Evolutionary conservation across 2,797 vertebrate species (phyloP).

Genomic region (Hozukius guyotensis): DNA sequence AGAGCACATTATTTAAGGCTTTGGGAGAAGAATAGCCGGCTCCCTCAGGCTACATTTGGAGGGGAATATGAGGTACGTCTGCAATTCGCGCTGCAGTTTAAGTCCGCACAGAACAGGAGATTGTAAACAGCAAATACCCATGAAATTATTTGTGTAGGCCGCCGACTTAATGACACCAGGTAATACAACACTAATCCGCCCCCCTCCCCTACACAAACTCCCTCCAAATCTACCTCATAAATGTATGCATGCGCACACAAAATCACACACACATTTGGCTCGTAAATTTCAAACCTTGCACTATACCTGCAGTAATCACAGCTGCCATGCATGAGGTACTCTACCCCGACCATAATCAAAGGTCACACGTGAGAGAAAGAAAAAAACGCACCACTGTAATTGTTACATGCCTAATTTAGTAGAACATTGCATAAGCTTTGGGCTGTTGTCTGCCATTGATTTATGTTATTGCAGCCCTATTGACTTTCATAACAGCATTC

Average conservation of each 20-base stretch:
- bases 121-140: slow-evolving; percentile 66
- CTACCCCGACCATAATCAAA: slow-evolving; percentile 70
- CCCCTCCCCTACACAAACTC: slow-evolving; percentile 7
- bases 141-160: slow-evolving; percentile 59
- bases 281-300: slow-evolving; percentile 60
- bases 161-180: slow-evolving; percentile 54
- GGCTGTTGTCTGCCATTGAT: slow-evolving; percentile 77
- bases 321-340: slow-evolving; percentile 61
- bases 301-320: slow-evolving; percentile 55
- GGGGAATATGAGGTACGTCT: slow-evolving; percentile 35
- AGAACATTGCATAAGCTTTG: slow-evolving; percentile 71
- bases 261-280: slow-evolving; percentile 39
- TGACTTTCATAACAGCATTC: slow-evolving; percentile 76
- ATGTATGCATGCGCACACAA: slow-evolving; percentile 42
- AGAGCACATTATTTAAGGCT: slow-evolving; percentile 65
- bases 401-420: slow-evolving; percentile 82
- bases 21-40: slow-evolving; percentile 35
- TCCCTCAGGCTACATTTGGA: slow-evolving; percentile 53
- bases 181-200: slow-evolving; percentile 42
- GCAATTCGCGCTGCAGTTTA: slow-evolving; percentile 45
- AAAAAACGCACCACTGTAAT: slow-evolving; percentile 61
- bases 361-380: slow-evolving; percentile 59
- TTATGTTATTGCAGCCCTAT: slow-evolving; percentile 76
- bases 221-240: slow-evolving; percentile 43
- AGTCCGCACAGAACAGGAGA: slow-evolving; percentile 20